Conservation (phyloP, 2,888 invertebrate species). For the Phyllotreta striolata region DNA sequence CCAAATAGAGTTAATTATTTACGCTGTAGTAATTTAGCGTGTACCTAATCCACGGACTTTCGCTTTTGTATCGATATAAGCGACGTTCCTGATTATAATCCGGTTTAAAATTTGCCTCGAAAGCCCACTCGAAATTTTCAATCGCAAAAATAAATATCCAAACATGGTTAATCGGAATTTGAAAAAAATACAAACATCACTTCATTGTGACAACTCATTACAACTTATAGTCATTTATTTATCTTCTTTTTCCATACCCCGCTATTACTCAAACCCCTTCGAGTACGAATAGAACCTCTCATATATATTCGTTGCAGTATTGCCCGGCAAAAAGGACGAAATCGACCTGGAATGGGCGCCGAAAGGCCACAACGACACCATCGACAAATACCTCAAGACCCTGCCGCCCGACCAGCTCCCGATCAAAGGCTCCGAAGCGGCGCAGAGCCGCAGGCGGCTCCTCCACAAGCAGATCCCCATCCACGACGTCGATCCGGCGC, state of each 20-base stretch:
- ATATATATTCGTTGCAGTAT: constrained; percentile 44
- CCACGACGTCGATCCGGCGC: constrained; percentile 77
- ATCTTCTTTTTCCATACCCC: not conserved
- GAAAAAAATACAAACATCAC: no score
- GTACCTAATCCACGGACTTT: no score
- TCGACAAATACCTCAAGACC: constrained; percentile 60
- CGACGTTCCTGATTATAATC: no score
- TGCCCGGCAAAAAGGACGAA: constrained; percentile 59
- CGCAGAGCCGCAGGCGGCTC: constrained; percentile 78
- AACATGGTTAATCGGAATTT: no score
- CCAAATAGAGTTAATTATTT: no score
- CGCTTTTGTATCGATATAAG: no score
- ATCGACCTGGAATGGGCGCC: constrained; percentile 60
- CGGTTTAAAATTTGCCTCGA: no score
- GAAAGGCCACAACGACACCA: constrained; percentile 58
- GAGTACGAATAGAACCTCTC: not conserved
- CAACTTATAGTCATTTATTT: not conserved
- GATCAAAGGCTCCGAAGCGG: constrained; percentile 82
- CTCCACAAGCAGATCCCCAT: constrained; percentile 85
- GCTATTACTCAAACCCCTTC: not conserved
- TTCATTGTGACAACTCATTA: not conserved
- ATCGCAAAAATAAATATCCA: no score
- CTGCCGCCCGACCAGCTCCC: constrained; percentile 79
- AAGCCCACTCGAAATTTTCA: no score
- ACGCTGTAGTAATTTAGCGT: no score